Percentiles rank a stretch among this genome's conserved stretches.
Evolutionary conservation across 1,140 invertebrate species (phyloP).

Genomic region (Dendrolimus punctatus): DNA sequence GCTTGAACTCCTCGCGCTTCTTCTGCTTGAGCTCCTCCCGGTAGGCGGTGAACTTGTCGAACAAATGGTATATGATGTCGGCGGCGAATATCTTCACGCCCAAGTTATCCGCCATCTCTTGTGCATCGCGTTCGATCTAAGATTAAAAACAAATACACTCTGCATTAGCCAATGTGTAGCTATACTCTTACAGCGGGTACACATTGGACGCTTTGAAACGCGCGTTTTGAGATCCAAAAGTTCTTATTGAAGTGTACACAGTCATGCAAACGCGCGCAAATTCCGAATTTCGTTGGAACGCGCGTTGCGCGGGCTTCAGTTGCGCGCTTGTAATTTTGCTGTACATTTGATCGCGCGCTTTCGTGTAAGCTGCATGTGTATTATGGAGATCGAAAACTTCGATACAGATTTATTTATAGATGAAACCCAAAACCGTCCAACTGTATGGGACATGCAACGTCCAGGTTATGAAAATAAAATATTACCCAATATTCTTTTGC

Average conservation of each 20-base stretch:
- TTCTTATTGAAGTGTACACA: too few relatives aligned
- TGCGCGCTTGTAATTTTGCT: conserved; percentile 14
- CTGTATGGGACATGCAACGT: too few relatives aligned
- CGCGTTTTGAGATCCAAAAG: too few relatives aligned
- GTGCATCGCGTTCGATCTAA: conserved; percentile 90
- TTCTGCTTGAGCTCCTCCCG: conserved; percentile 94
- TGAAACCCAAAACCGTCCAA: too few relatives aligned
- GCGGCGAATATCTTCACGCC: conserved; percentile 98
- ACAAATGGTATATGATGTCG: conserved; percentile 99
- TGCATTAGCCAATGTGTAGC: neutral
- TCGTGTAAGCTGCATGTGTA: conserved; percentile 5
- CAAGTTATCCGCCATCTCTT: conserved; percentile 95
- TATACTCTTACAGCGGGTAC: too few relatives aligned
- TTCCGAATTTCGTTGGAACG: conserved; percentile 15
- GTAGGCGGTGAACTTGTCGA: conserved; percentile 97
- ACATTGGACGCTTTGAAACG: too few relatives aligned
- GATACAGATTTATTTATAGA: too few relatives aligned
- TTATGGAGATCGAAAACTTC: too few relatives aligned
- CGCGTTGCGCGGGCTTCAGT: conserved; percentile 16
- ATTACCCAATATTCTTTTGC: too few relatives aligned
- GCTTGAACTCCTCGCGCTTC: conserved; percentile 95
- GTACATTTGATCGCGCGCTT: conserved; percentile 13
- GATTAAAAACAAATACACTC: neutral
- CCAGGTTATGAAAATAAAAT: too few relatives aligned
- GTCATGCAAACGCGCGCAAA: neutral